Percentiles rank a stretch among this genome's conserved stretches.
phyloP scores from a whole-genome alignment of 2,113 vertebrate species.

The Ornithorhynchus anatinus region DNA sequence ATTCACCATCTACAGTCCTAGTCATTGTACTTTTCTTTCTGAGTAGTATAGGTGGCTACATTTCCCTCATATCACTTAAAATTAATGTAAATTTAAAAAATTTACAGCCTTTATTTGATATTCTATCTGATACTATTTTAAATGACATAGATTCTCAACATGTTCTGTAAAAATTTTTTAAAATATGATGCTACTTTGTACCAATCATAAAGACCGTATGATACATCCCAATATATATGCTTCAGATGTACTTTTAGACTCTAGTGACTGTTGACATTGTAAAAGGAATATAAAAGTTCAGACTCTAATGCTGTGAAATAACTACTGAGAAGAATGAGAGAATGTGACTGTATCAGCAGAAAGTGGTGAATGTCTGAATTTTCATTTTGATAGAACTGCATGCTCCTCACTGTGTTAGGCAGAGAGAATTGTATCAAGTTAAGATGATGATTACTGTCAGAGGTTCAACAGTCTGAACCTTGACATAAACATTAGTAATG shows the following conservation, averaged over 20 bases:
- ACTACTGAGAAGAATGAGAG: background rate
- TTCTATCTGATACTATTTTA: too few species aligned
- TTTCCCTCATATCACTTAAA: too few species aligned
- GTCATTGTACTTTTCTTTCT: too few species aligned
- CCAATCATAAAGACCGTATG: too few species aligned
- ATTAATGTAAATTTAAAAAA: too few species aligned
- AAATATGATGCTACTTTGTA: too few species aligned
- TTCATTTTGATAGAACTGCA: slow-evolving; percentile 9
- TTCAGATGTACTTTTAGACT: background rate
- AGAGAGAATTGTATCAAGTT: background rate
- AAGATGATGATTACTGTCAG: background rate
- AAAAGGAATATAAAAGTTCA: background rate
- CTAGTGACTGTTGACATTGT: background rate
- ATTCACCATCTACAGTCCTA: too few species aligned
- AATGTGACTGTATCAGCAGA: background rate
- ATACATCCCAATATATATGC: background rate
- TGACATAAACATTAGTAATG: background rate
- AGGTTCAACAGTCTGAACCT: background rate
- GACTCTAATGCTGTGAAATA: background rate
- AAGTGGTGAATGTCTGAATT: background rate
- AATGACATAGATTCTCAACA: too few species aligned
- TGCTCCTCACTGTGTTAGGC: background rate
- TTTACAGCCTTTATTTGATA: too few species aligned
- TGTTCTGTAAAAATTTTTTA: too few species aligned
- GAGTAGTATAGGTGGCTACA: too few species aligned